Evolutionary conservation across 2,888 invertebrate genomes (phyloP).

Genomic region (Cosmopolites sordidus): DNA sequence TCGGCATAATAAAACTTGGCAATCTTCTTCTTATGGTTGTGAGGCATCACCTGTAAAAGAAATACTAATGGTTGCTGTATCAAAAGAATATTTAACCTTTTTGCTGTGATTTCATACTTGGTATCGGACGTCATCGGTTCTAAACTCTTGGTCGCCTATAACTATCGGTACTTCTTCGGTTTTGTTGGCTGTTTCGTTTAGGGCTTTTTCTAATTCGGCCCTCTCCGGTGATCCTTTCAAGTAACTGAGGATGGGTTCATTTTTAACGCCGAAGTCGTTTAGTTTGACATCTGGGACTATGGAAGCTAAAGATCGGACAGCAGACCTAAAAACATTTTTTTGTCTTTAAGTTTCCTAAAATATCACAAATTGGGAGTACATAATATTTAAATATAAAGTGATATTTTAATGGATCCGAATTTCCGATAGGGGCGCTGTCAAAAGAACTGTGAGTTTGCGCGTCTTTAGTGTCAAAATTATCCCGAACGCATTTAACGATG

Average conservation of each 20-base stretch:
- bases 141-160: constrained; percentile 87
- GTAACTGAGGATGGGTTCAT: constrained; percentile 81
- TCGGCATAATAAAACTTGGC: constrained; percentile 93
- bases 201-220: constrained; percentile 62
- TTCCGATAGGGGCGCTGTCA: no score
- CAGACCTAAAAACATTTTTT: constrained; percentile 44
- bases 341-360: no score
- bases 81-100: no score
- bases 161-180: constrained; percentile 90
- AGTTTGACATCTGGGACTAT: constrained; percentile 63
- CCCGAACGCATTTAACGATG: no score
- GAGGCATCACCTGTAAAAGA: constrained; percentile 65
- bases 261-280: constrained; percentile 64
- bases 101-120: constrained; percentile 65
- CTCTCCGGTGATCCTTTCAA: constrained; percentile 79
- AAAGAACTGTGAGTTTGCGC: no score
- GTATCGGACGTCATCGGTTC: constrained; percentile 67
- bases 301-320: constrained; percentile 55
- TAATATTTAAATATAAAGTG: not conserved
- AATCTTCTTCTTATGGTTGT: constrained; percentile 80
- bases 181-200: constrained; percentile 60
- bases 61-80: no score
- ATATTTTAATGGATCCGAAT: no score
- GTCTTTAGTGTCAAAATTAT: no score
- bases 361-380: not conserved